phyloP scores from a whole-genome alignment of 2,113 vertebrate species.

The Sinocyclocheilus maitianheensis region DNA sequence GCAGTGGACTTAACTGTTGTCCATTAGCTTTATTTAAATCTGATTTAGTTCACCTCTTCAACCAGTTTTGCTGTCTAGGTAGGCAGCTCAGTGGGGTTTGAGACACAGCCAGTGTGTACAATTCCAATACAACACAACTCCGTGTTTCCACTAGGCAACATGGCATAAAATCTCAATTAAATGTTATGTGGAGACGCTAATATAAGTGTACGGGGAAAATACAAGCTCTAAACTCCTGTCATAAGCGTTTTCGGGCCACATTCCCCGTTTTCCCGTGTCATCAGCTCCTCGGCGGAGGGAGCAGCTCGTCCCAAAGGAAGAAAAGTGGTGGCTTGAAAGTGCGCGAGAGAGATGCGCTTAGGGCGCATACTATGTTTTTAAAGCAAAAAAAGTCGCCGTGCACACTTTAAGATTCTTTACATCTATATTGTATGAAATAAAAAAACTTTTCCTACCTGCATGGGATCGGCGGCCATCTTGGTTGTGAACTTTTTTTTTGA shows the following conservation, averaged over 20 bases:
- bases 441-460: constrained; percentile 84
- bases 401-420: not conserved
- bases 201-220: not conserved
- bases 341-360: not conserved
- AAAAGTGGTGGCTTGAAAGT: not conserved
- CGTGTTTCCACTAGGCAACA: not conserved
- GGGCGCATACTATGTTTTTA: not conserved
- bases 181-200: not conserved
- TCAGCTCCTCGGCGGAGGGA: constrained; percentile 11
- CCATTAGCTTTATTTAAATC: not conserved
- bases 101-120: constrained; percentile 17
- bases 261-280: constrained; percentile 69
- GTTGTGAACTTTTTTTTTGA: constrained; percentile 76
- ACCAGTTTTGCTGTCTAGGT: not conserved
- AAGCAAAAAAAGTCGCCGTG: not conserved
- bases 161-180: not conserved
- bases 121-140: not conserved
- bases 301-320: constrained; percentile 25
- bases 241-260: constrained; percentile 74
- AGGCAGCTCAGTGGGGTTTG: not conserved
- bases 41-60: no score
- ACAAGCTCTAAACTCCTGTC: constrained; percentile 44
- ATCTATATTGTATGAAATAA: constrained; percentile 51
- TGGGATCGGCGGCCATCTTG: constrained; percentile 83
- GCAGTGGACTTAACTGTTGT: not conserved